Evolutionary conservation across 2,888 invertebrate genomes (phyloP), one percentile per base, ranked within the genome.

Genomic region (Zygaena filipendulae): DNA sequence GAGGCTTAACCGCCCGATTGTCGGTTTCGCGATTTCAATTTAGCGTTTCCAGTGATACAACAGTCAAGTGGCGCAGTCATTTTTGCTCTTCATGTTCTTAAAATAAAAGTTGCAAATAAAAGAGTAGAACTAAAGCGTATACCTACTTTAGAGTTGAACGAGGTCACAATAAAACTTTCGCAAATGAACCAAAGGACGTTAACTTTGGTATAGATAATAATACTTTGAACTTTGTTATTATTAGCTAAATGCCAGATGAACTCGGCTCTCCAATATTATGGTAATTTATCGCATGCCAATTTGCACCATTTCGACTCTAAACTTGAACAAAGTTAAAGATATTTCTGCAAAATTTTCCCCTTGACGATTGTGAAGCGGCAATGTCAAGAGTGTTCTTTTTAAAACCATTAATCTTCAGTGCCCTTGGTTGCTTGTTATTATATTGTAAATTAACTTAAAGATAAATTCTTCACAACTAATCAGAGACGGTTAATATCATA

Each of bases 241-340:
- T 4, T 49, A 64, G 74, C 71, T 77, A 74, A 79, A 68, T 67
- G 70, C 47, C 62, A 75, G 75, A 77, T 79, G 72, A 77, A 77
- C 68, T 69, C 61, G 47, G 49, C 53, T 64, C 60, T 63, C 54
- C 56, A 54, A 70, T 67, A 62, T 74, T 77, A 74, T 70, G 72
- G 64, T 71, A 79, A 79, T 74, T 79, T 77, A 77, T 77, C 61
- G 61, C 62, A 56, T 56, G 60, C 53, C 67, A 72, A 74, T 67
- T 75, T 68, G 60, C 50, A 46, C 56, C 52, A 57, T 58, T 62
- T 69, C 66, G 62, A 62, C 63, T 62, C 49, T 49, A 63, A 63
- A 57, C 66, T 47, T 21, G 41, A 58, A 51, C 53, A 62, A 72
- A 72, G 57, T 75, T 72, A 62, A 45, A 46, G 51, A 55, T 49